Percentiles rank a stretch among this genome's conserved stretches.
Evolutionary conservation across 2,888 invertebrate species (phyloP).

Genomic region (Erebia ligea): DNA sequence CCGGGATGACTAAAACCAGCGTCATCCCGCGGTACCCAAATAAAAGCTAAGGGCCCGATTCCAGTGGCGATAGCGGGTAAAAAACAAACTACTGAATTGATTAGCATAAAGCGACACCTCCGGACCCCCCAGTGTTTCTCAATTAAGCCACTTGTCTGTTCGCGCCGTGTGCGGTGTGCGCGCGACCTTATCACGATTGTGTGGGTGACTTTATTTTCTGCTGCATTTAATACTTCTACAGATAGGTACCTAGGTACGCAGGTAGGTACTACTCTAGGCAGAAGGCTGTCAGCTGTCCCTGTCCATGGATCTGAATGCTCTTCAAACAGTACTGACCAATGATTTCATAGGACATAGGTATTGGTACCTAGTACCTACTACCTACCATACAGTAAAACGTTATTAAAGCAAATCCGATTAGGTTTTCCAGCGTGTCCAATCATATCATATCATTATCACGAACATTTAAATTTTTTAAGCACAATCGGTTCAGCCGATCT

Average conservation of each 20-base stretch:
- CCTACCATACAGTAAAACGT: no score
- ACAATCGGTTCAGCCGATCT: no score
- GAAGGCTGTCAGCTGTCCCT: no score
- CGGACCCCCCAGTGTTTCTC: slow-evolving; percentile 76
- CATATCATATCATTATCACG: no score
- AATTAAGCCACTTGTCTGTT: slow-evolving; percentile 82
- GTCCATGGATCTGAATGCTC: not conserved
- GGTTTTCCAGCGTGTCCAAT: no score
- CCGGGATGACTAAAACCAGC: slow-evolving; percentile 5
- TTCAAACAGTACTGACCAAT: not conserved
- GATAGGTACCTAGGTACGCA: not conserved
- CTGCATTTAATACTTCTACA: slow-evolving; percentile 52
- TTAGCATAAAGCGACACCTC: slow-evolving; percentile 78
- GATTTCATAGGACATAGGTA: no score
- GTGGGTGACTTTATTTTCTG: slow-evolving; percentile 68
- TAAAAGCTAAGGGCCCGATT: slow-evolving; percentile 59
- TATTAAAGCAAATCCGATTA: no score
- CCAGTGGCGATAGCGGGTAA: slow-evolving; percentile 71
- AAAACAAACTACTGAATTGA: slow-evolving; percentile 80
- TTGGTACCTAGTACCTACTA: no score
- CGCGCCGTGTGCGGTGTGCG: slow-evolving; percentile 65
- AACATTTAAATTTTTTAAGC: no score
- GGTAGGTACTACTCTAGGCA: no score
- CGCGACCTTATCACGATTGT: slow-evolving; percentile 70
- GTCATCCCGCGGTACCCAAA: slow-evolving; percentile 51